phyloP scores from a whole-genome alignment of 2,113 vertebrate species.

The Tragelaphus scriptus region DNA sequence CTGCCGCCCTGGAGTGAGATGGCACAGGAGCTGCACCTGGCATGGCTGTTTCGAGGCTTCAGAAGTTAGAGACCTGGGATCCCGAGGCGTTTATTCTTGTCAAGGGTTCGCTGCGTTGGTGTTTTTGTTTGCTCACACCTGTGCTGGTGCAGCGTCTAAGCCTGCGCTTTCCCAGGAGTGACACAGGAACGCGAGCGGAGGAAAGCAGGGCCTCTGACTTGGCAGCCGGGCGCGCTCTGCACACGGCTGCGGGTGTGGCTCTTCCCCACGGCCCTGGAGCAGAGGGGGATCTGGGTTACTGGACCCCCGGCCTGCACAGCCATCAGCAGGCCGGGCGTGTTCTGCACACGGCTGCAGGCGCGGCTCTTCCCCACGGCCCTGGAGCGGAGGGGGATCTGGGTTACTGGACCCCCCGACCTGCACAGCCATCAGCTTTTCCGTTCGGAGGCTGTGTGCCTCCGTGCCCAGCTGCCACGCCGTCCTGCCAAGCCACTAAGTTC shows the following conservation, averaged over 20 bases:
- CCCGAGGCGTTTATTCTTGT: not conserved
- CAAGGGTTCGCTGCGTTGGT: rapidly evolving
- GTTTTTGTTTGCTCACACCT: not conserved
- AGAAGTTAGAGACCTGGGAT: not conserved
- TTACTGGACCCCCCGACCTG: not conserved
- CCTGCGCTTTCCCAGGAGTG: not conserved
- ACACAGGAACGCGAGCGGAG: rapidly evolving
- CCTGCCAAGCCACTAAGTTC: slow-evolving; percentile 21
- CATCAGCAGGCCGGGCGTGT: not conserved
- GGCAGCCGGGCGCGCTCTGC: not conserved
- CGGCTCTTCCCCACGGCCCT: not conserved
- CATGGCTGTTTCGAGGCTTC: not conserved
- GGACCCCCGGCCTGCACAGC: not conserved
- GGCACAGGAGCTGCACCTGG: not conserved
- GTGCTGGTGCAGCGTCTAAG: not conserved
- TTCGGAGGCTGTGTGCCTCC: not conserved
- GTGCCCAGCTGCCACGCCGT: not conserved
- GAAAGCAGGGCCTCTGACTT: not conserved
- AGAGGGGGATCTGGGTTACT: not conserved
- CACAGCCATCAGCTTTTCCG: not conserved
- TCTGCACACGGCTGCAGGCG: not conserved
- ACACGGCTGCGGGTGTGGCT: not conserved
- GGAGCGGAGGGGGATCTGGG: not conserved
- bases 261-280: not conserved
- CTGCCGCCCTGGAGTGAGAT: rapidly evolving